Base-by-base conservation (phyloP, 1,140 invertebrate species). In the Megalopta genalis region DNA sequence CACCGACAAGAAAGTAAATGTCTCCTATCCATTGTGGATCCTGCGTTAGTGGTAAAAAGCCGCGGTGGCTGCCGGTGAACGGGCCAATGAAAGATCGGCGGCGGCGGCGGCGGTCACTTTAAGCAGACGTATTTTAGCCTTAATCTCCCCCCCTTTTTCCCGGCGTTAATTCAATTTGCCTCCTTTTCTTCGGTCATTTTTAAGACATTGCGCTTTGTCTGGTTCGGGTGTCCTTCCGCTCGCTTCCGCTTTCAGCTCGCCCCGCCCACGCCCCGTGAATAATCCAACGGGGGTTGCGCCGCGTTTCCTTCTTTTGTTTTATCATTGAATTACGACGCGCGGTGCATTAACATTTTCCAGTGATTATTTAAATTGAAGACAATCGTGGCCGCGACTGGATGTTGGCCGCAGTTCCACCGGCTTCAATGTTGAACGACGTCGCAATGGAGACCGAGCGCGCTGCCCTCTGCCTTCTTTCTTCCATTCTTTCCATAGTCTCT, bases 331-430 rank as follows among this genome's bases (percentile, higher is more conserved):
- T 89, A 89, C 88, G 84, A 39, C 27, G 66, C 64, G 77, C 77
- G 37, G 73, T 25, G 81, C 85, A 90, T 90, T 90, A 89, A 90
- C 90, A 90, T 90, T 90, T 90, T 90, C 88, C 82, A 69, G 88
- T 89, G 87, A 90, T 90, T 90, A 90, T 90, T 90, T 89, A 90
- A 90, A 90, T 90, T 88, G 86, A 87, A 90, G 88, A 88, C 86
- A 90, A 90, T 90, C 88, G 80, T 73, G 70, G 69, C 75, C 80
- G 42, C 68, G 80, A 87, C 80, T 81, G 73, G 82, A 70, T 81
- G 75, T 80, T 54, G 25, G 60, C 73, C 77, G 57, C 57, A 77
- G 80, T 68, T 42, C 39, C 64, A 32, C 62, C 21, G 27, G 12
- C 18, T 84, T 81, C 86, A 88, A 88, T 79, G 42, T 69, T 63